Percentiles rank a stretch among this genome's conserved stretches.
Evolutionary conservation across 2,888 invertebrate species (phyloP).

Genomic region (Scotopteryx bipunctaria): DNA sequence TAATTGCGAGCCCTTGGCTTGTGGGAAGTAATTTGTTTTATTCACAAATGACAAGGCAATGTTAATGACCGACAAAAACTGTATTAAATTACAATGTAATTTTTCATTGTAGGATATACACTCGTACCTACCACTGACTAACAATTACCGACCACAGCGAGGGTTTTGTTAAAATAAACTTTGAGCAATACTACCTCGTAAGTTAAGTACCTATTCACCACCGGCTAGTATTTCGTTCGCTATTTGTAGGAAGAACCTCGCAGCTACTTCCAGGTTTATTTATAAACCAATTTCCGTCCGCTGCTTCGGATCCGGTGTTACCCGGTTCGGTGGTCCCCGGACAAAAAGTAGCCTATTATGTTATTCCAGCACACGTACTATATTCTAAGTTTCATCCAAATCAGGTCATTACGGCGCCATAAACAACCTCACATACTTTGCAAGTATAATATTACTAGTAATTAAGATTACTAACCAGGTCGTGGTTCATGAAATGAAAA

Average conservation of each 20-base stretch:
- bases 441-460: too few species aligned
- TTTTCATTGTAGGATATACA: slow-evolving; percentile 1
- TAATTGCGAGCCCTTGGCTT: slow-evolving; percentile 36
- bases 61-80: slow-evolving; percentile 29
- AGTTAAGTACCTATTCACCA: too few species aligned
- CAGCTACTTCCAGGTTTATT: background rate
- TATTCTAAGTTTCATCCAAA: too few species aligned
- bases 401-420: too few species aligned
- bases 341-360: too few species aligned
- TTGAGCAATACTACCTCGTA: background rate
- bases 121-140: slow-evolving; percentile 4
- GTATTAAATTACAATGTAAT: slow-evolving; percentile 19
- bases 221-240: slow-evolving; percentile 1
- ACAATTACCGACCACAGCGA: slow-evolving; percentile 6
- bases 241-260: background rate
- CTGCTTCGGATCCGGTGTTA: too few species aligned
- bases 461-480: too few species aligned
- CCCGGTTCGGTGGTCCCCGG: too few species aligned
- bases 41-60: slow-evolving; percentile 33
- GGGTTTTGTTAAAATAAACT: slow-evolving; percentile 3
- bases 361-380: too few species aligned
- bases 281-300: background rate
- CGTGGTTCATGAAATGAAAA: too few species aligned
- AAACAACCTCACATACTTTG: too few species aligned
- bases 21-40: slow-evolving; percentile 34